Percentiles rank a stretch among this genome's conserved stretches.
Evolutionary conservation across 2,797 vertebrate species (phyloP).

Genomic region (Trichosurus vulpecula): DNA sequence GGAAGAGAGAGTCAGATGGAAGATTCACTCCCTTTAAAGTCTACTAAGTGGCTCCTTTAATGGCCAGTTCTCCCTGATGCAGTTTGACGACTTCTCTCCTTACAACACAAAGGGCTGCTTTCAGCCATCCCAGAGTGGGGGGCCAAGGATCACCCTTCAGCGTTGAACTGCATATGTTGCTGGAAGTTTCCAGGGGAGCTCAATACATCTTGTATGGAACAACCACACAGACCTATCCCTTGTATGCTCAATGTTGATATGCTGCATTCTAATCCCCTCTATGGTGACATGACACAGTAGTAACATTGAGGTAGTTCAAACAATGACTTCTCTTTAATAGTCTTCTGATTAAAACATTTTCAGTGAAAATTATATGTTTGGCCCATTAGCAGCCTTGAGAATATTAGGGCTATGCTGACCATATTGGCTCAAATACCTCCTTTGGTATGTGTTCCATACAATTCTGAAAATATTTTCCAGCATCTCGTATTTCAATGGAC

Average conservation of each 20-base stretch:
- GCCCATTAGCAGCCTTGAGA: conserved; percentile 21
- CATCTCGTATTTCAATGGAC: conserved; percentile 34
- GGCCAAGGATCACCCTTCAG: neutral
- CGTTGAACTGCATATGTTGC: neutral
- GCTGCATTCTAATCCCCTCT: neutral
- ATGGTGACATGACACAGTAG: neutral
- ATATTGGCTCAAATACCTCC: conserved; percentile 16
- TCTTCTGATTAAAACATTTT: conserved; percentile 44
- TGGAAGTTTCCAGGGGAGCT: neutral
- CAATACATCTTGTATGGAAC: neutral
- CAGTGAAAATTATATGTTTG: conserved; percentile 26
- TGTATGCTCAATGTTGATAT: neutral
- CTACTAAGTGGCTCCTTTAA: neutral
- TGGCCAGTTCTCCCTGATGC: neutral
- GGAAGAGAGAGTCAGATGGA: neutral
- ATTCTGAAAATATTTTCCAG: conserved; percentile 52
- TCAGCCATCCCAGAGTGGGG: neutral
- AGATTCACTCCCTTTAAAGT: neutral
- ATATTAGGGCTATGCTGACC: conserved; percentile 2
- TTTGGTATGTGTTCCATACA: conserved; percentile 7
- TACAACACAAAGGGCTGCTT: neutral
- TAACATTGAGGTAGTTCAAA: neutral
- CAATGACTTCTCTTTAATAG: neutral
- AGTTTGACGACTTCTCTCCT: neutral
- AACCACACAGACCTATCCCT: neutral